These are phyloP conservation scores for Zoroaster sp. DNA, from an alignment of 53 echinoderm and acorn worm species.

Conservation along the genomic window DNA sequence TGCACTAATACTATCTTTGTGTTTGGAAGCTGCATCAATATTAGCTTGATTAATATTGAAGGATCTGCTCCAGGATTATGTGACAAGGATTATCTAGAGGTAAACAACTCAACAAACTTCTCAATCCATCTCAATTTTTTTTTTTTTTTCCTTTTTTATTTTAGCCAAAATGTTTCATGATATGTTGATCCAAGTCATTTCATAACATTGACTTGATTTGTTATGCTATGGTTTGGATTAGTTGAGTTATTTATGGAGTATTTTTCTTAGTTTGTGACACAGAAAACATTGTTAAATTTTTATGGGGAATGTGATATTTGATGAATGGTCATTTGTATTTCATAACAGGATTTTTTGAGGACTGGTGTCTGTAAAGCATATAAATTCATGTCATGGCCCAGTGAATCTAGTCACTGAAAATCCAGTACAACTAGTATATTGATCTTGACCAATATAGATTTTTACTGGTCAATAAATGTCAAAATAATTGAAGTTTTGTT, in stretches of 20 bases:
- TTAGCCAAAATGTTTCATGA: not conserved
- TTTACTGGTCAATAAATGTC: not conserved
- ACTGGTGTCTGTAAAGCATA: too few species aligned
- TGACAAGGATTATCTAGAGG: conserved; percentile 54
- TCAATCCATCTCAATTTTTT: not conserved
- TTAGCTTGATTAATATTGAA: conserved; percentile 49
- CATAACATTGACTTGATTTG: too few species aligned
- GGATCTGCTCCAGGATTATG: not conserved
- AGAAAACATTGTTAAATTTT: too few species aligned
- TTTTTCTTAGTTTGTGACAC: not conserved
- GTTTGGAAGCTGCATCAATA: conserved; percentile 24
- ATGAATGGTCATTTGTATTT: too few species aligned
- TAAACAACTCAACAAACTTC: not conserved
- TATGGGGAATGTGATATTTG: too few species aligned
- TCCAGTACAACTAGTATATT: too few species aligned
- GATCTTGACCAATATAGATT: too few species aligned
- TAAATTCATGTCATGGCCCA: too few species aligned
- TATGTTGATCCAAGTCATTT: too few species aligned
- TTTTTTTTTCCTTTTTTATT: not conserved
- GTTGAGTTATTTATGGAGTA: not conserved
- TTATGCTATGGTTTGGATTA: too few species aligned
- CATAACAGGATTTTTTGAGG: too few species aligned
- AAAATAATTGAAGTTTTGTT: not conserved
- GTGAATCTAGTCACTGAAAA: too few species aligned
- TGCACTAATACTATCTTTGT: conserved; percentile 57